These are phyloP conservation scores for Coccyzus lansbergi DNA, from an alignment of 2,797 vertebrate species.

Conservation along the genomic window DNA sequence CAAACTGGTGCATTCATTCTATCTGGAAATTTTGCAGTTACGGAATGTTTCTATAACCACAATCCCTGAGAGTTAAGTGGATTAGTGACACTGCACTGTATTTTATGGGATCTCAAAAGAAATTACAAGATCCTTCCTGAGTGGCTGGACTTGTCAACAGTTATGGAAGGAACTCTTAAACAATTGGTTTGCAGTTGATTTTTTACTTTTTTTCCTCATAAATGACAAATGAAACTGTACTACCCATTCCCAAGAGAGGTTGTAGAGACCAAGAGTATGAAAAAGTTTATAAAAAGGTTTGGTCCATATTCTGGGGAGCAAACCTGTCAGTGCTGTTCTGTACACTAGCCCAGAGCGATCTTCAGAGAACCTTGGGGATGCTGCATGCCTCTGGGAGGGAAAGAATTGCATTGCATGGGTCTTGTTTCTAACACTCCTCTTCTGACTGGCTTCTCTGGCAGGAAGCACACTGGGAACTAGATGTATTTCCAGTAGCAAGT, in stretches of 20 bases:
- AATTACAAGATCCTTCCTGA: neutral
- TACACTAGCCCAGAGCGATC: neutral
- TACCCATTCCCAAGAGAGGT: neutral
- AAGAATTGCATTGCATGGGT: neutral
- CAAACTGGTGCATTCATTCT: neutral
- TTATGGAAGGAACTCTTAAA: neutral
- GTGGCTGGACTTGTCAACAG: neutral
- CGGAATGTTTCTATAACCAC: neutral
- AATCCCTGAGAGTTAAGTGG: neutral
- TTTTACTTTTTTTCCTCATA: neutral
- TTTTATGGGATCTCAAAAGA: neutral
- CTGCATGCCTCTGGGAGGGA: neutral
- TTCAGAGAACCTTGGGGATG: neutral
- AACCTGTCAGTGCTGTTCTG: neutral
- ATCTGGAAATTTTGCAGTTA: neutral
- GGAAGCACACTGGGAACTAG: neutral
- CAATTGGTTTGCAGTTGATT: neutral
- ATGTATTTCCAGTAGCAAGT: neutral
- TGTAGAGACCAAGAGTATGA: neutral
- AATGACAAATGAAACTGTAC: neutral
- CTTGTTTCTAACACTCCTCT: neutral
- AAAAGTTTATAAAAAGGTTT: neutral
- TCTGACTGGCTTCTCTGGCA: neutral
- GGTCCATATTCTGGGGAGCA: neutral
- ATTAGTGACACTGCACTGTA: neutral